Evolutionary conservation across 2,888 invertebrate genomes (phyloP).

Genomic region (Cecidostiba fungosa): DNA sequence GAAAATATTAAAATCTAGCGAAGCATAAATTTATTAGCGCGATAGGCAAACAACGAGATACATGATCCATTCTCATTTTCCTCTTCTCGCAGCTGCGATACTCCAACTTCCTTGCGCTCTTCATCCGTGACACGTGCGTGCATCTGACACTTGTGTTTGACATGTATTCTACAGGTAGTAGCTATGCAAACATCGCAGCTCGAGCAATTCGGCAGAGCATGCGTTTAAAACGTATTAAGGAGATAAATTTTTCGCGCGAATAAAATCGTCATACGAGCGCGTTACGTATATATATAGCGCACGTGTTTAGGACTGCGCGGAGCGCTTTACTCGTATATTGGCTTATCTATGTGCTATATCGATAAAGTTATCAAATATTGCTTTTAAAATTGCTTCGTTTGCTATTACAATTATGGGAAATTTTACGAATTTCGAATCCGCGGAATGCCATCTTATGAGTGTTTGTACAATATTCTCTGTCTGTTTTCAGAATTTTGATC

Average conservation of each 20-base stretch:
- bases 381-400: not conserved
- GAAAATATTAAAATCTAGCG: not conserved
- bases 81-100: not conserved
- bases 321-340: too few species aligned
- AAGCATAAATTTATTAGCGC: not conserved
- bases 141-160: slow-evolving; percentile 44
- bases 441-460: not conserved
- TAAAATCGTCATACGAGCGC: not conserved
- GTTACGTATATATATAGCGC: not conserved
- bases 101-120: not conserved
- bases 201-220: not conserved
- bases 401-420: not conserved
- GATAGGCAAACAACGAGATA: not conserved
- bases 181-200: slow-evolving; percentile 30
- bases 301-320: not conserved
- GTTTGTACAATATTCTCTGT: too few species aligned
- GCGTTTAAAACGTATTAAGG: not conserved
- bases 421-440: not conserved
- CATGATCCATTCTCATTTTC: not conserved
- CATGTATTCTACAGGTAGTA: slow-evolving; percentile 30
- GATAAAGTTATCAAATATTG: slow-evolving; percentile 7
- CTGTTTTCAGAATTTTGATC: too few species aligned
- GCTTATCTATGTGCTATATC: not conserved
- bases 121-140: slow-evolving; percentile 22
- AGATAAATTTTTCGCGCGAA: not conserved